Percentiles rank a stretch among this genome's conserved stretches.
phyloP scores from a whole-genome alignment of 2,113 vertebrate genomes.

The Azemiops feae region DNA sequence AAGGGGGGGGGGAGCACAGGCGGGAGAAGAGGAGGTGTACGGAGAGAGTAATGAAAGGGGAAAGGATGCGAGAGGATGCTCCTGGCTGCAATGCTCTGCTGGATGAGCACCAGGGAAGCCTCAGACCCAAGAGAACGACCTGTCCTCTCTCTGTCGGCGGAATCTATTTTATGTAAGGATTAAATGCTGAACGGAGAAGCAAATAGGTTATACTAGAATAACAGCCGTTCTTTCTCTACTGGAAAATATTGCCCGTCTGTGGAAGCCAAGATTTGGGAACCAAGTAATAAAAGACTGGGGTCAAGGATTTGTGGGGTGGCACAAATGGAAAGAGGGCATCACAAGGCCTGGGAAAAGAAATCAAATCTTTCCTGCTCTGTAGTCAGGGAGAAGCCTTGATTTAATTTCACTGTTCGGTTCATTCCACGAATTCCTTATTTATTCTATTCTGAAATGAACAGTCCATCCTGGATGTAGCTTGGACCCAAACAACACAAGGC shows the following conservation, averaged over 20 bases:
- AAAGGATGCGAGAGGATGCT: neutral
- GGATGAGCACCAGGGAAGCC: neutral
- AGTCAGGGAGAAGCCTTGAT: too few species aligned
- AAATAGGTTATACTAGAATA: neutral
- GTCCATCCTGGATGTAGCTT: too few species aligned
- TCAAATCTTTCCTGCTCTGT: too few species aligned
- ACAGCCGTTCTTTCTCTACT: too few species aligned
- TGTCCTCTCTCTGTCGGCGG: neutral
- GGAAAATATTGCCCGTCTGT: neutral
- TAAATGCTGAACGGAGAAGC: neutral
- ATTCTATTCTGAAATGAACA: too few species aligned
- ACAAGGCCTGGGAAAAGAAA: too few species aligned
- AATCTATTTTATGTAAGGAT: neutral
- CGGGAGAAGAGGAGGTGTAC: neutral
- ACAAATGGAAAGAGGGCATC: too few species aligned
- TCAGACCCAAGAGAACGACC: neutral
- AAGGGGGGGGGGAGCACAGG: too few species aligned
- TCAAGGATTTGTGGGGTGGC: too few species aligned
- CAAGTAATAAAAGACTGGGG: neutral
- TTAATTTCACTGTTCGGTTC: too few species aligned
- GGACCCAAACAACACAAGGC: too few species aligned
- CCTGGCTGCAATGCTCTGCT: neutral
- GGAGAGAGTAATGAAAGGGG: neutral
- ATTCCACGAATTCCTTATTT: too few species aligned
- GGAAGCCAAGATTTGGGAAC: neutral